phyloP scores from a whole-genome alignment of 2,888 invertebrate genomes.

The Notodonta dromedarius region DNA sequence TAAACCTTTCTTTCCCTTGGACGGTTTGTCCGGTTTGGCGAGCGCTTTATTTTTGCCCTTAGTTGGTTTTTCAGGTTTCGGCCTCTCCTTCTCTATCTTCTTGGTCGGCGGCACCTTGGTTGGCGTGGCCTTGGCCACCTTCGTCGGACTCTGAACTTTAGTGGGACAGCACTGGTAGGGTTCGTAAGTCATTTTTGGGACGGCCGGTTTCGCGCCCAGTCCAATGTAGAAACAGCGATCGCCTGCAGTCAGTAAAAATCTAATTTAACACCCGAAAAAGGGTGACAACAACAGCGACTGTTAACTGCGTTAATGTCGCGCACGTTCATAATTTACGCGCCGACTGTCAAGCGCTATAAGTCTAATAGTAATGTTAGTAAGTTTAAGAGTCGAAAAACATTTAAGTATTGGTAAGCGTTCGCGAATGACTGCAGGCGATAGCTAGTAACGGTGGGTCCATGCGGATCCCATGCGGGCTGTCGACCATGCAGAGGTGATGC shows the following conservation, averaged over 20 bases:
- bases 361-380: conserved; percentile 81
- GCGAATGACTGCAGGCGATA: conserved; percentile 88
- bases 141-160: conserved; percentile 91
- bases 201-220: conserved; percentile 93
- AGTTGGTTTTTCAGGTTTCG: conserved; percentile 63
- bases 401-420: conserved; percentile 76
- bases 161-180: conserved; percentile 97
- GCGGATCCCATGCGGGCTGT: conserved; percentile 80
- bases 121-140: conserved; percentile 90
- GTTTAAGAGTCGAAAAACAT: conserved; percentile 75
- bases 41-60: conserved; percentile 82
- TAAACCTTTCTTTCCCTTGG: conserved; percentile 91
- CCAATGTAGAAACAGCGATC: conserved; percentile 99
- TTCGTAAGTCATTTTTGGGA: conserved; percentile 91
- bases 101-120: conserved; percentile 85
- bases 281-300: conserved; percentile 61
- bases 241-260: conserved; percentile 97
- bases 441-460: conserved; percentile 79
- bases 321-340: conserved; percentile 65
- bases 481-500: conserved; percentile 81
- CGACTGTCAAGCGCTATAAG: conserved; percentile 74
- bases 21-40: conserved; percentile 82
- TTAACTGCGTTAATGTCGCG: conserved; percentile 80
- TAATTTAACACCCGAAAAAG: conserved; percentile 84
- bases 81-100: conserved; percentile 77